These are phyloP conservation scores for Sterrhoptilus dennistouni DNA, from an alignment of 2,113 vertebrate species.

Conservation along the genomic window DNA sequence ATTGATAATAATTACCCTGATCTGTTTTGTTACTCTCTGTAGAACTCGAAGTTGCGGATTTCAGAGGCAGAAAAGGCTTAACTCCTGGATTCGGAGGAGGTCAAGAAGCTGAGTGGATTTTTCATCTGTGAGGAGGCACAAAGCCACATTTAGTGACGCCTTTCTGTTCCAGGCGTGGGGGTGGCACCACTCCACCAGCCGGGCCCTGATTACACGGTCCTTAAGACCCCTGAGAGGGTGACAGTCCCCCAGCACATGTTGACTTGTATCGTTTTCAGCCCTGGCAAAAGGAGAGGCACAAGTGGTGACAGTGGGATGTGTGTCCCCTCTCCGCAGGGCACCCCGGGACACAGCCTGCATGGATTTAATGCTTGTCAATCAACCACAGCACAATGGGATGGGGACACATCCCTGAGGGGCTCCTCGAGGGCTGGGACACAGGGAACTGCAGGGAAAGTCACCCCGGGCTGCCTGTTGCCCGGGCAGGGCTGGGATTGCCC, in stretches of 20 bases:
- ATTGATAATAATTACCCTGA: not conserved
- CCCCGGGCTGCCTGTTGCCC: accelerated
- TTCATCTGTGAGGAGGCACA: not conserved
- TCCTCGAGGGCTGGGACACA: not conserved
- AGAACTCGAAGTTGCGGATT: not conserved
- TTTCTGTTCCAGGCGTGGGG: not conserved
- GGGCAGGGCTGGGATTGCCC: not conserved
- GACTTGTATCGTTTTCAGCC: not conserved
- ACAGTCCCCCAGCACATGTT: not conserved
- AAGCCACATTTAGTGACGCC: not conserved
- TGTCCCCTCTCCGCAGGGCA: not conserved
- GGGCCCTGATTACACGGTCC: constrained; percentile 3
- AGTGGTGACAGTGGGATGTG: accelerated
- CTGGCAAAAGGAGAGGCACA: not conserved
- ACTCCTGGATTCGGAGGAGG: not conserved
- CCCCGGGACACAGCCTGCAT: accelerated
- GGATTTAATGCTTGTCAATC: not conserved
- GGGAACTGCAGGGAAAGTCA: accelerated
- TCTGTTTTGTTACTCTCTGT: not conserved
- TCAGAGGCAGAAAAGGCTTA: not conserved
- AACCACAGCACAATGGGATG: not conserved
- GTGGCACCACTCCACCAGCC: accelerated
- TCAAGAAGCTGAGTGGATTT: not conserved
- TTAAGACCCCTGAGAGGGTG: not conserved
- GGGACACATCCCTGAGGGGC: not conserved